Evolutionary conservation across 2,888 invertebrate genomes (phyloP).

Genomic region (Drosophila robusta): DNA sequence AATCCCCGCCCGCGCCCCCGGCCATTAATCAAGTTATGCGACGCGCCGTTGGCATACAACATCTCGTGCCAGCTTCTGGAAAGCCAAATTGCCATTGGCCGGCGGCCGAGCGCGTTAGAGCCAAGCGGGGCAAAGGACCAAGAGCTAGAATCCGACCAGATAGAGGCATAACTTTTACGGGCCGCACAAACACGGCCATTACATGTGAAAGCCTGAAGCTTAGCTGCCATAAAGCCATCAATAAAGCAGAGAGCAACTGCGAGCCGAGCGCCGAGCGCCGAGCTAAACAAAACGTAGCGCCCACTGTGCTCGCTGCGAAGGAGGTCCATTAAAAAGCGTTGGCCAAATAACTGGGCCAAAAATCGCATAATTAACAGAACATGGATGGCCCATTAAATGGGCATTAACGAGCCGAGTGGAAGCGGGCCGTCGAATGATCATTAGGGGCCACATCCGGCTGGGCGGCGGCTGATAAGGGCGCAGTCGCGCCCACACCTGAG

Average conservation of each 20-base stretch:
- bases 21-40: slow-evolving; percentile 56
- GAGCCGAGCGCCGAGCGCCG: slow-evolving; percentile 3
- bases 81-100: slow-evolving; percentile 53
- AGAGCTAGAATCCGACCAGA: slow-evolving; percentile 8
- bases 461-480: slow-evolving; percentile 53
- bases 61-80: slow-evolving; percentile 5
- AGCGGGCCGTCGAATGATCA: slow-evolving; percentile 33
- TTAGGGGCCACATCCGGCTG: slow-evolving; percentile 27
- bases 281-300: slow-evolving; percentile 17
- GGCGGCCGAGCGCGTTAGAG: slow-evolving; percentile 20
- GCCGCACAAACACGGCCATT: slow-evolving; percentile 71
- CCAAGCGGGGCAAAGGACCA: slow-evolving; percentile 6
- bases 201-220: slow-evolving; percentile 68
- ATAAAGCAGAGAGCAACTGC: slow-evolving; percentile 62
- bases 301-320: background rate
- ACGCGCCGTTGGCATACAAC: slow-evolving; percentile 37
- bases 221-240: slow-evolving; percentile 68
- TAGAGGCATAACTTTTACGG: slow-evolving; percentile 69
- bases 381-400: slow-evolving; percentile 63
- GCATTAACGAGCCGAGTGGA: slow-evolving; percentile 49
- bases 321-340: slow-evolving; percentile 66
- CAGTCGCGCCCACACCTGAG: slow-evolving; percentile 16
- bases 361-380: slow-evolving; percentile 73
- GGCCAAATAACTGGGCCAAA: slow-evolving; percentile 67
- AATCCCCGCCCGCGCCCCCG: background rate